Conservation (phyloP, 2,888 invertebrate species). For the Cheilosia scutellata region DNA sequence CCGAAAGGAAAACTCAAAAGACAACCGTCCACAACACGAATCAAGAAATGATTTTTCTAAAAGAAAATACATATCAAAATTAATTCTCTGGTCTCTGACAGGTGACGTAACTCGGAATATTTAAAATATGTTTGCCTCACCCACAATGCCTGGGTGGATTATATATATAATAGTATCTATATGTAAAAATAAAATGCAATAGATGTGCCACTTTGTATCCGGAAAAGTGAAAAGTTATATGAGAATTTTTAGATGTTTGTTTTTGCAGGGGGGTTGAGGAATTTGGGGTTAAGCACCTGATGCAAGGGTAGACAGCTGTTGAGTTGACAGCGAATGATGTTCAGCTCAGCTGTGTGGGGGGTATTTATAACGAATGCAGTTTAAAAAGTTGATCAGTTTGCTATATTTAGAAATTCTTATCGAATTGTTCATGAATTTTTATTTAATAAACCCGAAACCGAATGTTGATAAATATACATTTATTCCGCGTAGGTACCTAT, state of each 20-base stretch:
- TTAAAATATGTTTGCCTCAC: slow-evolving; percentile 49
- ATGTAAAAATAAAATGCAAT: slow-evolving; percentile 48
- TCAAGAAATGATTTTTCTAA: slow-evolving; percentile 47
- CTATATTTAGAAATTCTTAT: neutral
- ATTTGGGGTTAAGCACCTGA: slow-evolving; percentile 41
- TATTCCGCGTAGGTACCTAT: neutral
- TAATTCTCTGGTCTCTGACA: slow-evolving; percentile 60
- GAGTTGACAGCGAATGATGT: neutral
- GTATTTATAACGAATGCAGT: neutral
- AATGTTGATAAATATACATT: neutral
- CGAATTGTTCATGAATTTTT: neutral
- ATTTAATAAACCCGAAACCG: neutral
- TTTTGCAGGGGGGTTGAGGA: neutral
- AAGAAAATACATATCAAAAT: slow-evolving; percentile 28
- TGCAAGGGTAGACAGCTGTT: slow-evolving; percentile 44
- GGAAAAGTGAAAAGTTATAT: slow-evolving; percentile 36
- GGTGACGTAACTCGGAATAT: slow-evolving; percentile 65
- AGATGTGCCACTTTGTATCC: slow-evolving; percentile 23
- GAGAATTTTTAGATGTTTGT: neutral
- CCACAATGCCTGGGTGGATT: slow-evolving; percentile 43
- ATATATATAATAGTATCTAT: neutral
- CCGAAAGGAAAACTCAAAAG: neutral
- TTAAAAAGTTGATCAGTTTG: neutral
- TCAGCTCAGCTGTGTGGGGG: slow-evolving; percentile 8
- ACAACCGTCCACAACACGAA: slow-evolving; percentile 9